A percentile compares a stretch with the other conserved stretches of the same genome.
These are phyloP conservation scores for Ochropacha duplaris DNA, from an alignment of 2,888 invertebrate species.

Conservation along the genomic window DNA sequence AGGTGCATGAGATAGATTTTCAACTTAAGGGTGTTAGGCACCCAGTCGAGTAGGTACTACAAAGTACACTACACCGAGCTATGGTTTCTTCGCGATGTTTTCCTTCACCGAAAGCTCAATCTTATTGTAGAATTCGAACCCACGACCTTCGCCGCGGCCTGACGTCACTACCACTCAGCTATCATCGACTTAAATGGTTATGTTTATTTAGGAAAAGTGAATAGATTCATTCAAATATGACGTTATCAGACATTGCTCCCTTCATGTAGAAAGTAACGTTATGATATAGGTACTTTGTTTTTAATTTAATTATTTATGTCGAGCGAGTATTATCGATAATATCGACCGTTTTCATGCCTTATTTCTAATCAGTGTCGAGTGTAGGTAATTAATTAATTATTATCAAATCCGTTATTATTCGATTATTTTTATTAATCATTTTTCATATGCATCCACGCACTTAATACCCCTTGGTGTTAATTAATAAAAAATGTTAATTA, in stretches of 20 bases:
- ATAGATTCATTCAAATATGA: slow-evolving; percentile 14
- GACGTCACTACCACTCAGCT: too few species aligned
- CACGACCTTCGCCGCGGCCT: too few species aligned
- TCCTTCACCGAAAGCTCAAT: too few species aligned
- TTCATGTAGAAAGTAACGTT: slow-evolving; percentile 10
- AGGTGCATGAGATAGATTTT: too few species aligned
- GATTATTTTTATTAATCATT: background rate
- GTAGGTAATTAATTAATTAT: background rate
- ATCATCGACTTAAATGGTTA: too few species aligned
- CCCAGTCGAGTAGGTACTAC: too few species aligned
- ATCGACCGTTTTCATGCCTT: background rate
- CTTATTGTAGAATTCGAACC: too few species aligned
- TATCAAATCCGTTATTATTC: background rate
- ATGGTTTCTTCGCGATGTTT: too few species aligned
- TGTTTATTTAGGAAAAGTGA: background rate
- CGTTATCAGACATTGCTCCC: slow-evolving; percentile 27
- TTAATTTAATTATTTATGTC: background rate
- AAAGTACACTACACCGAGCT: too few species aligned
- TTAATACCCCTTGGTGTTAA: background rate
- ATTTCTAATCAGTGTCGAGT: background rate
- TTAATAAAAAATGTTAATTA: too few species aligned
- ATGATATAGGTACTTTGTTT: slow-evolving; percentile 13
- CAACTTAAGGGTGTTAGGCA: too few species aligned
- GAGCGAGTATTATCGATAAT: background rate
- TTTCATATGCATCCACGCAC: background rate